Evolutionary conservation across 1,140 invertebrate genomes (phyloP), one percentile per base, ranked within the genome.

Genomic region (Bombus fervidus): DNA sequence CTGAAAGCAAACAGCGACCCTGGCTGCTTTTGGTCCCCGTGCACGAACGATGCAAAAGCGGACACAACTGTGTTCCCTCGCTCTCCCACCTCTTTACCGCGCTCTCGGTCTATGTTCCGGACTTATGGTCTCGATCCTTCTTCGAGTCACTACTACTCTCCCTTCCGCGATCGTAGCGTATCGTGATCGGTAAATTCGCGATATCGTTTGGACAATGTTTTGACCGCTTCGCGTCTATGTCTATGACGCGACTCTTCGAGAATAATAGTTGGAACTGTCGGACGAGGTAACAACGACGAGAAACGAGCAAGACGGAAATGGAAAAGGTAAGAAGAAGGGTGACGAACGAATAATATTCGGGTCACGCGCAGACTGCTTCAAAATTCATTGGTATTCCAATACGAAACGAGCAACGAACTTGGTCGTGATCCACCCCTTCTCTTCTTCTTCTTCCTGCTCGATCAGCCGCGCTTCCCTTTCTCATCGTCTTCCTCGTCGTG

Each of bases 1-100:
- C 92, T 93, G 92, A 91, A 89, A 74, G 83, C 68, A 86, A 74
- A 88, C 83, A 82, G 89, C 87, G 83, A 71, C 39, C 57, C 62
- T 75, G 81, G 59, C 64, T 62, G 87, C 71, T 84, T 86, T 87
- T 64, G 72, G 75, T 64, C 64, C 82, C 74, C 74, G 53, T 82
- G 79, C 81, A 77, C 75, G 59, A 85, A 71, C 79, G 80, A 73
- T 78, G 83, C 83, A 89, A 87, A 91, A 90, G 83, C 81, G 77
- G 66, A 80, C 59, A 69, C 47, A 53, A 80, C 66, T 74, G 75
- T 84, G 87, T 84, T 84, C 76, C 83, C 88, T 82, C 79, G 59
- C 25, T 83, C 89, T 82, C 81, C 85, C 88, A 82, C 88, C 47
- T 89, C 59, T 64, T 87, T 79, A 25, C 37, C 87, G 10, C 39